Conservation (phyloP, 2,888 invertebrate species). For the Clitarchus hookeri region DNA sequence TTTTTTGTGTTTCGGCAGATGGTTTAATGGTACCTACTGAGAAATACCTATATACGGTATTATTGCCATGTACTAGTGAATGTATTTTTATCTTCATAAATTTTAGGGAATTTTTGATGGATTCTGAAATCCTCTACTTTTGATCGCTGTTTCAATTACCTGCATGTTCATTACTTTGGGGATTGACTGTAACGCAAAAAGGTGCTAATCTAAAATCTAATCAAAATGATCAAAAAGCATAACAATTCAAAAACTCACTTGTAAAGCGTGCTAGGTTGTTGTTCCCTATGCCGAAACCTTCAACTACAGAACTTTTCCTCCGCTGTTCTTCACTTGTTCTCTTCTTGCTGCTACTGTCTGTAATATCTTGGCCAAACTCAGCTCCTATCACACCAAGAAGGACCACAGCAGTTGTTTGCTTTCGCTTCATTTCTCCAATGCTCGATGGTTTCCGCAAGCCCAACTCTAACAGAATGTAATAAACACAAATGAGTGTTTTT, state of each 20-base stretch:
- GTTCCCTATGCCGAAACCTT: slow-evolving; percentile 85
- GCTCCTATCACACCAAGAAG: slow-evolving; percentile 96
- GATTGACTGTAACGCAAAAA: neutral
- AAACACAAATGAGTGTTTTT: neutral
- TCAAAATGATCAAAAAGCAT: neutral
- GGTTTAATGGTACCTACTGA: too few species aligned
- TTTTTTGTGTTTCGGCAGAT: too few species aligned
- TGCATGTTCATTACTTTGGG: too few species aligned
- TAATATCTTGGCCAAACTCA: slow-evolving; percentile 95
- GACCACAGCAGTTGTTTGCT: slow-evolving; percentile 97
- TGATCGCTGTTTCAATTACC: too few species aligned
- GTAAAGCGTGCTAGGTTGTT: slow-evolving; percentile 90
- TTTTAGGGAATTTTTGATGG: too few species aligned
- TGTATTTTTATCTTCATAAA: too few species aligned
- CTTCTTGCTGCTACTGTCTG: slow-evolving; percentile 43
- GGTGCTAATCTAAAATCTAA: neutral
- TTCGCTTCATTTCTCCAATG: slow-evolving; percentile 82
- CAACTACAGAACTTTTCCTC: slow-evolving; percentile 82
- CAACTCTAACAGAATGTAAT: neutral
- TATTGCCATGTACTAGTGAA: too few species aligned
- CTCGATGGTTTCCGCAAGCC: slow-evolving; percentile 73
- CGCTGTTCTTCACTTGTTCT: slow-evolving; percentile 53
- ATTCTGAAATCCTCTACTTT: too few species aligned
- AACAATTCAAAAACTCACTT: slow-evolving; percentile 58
- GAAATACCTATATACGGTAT: too few species aligned